A percentile compares a stretch with the other conserved stretches of the same genome.
phyloP scores from a whole-genome alignment of 2,113 vertebrate genomes.

The Prochilodus magdalenae region DNA sequence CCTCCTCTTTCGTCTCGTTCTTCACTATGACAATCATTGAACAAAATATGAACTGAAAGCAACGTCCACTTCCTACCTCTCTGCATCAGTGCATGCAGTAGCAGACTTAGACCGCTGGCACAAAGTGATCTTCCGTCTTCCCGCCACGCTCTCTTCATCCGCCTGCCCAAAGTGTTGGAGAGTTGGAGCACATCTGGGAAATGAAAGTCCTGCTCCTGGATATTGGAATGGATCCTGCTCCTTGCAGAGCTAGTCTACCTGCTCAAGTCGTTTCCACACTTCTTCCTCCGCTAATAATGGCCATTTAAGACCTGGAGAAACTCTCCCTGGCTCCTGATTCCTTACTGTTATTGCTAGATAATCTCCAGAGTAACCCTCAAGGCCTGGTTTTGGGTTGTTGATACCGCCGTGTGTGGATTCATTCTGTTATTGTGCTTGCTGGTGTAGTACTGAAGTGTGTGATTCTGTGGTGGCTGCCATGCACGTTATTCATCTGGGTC shows the following conservation, averaged over 20 bases:
- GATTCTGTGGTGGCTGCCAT: neutral
- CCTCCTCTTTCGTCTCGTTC: constrained; percentile 69
- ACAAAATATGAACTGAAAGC: constrained; percentile 76
- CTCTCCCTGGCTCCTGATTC: neutral
- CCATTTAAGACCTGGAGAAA: neutral
- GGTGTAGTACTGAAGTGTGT: neutral
- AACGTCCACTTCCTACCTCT: constrained; percentile 69
- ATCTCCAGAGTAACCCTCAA: neutral
- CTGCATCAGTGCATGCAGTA: constrained; percentile 66
- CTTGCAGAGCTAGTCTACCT: constrained; percentile 8
- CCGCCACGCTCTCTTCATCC: constrained; percentile 63
- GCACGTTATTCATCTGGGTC: neutral
- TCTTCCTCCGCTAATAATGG: neutral
- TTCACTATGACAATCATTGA: constrained; percentile 68
- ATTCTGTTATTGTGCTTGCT: constrained; percentile 7
- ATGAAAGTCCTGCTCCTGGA: constrained; percentile 83
- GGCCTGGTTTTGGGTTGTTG: neutral
- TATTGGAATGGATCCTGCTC: constrained; percentile 17
- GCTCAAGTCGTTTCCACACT: neutral
- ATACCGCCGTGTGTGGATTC: neutral
- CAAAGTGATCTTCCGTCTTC: constrained; percentile 52
- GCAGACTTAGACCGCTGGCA: constrained; percentile 46
- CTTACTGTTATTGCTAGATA: neutral
- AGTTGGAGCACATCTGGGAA: constrained; percentile 85
- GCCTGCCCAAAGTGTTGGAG: constrained; percentile 82